A percentile compares a stretch with the other conserved stretches of the same genome.
These are phyloP conservation scores for Megalonaias nervosa DNA, from an alignment of 1,140 invertebrate species.

Conservation along the genomic window DNA sequence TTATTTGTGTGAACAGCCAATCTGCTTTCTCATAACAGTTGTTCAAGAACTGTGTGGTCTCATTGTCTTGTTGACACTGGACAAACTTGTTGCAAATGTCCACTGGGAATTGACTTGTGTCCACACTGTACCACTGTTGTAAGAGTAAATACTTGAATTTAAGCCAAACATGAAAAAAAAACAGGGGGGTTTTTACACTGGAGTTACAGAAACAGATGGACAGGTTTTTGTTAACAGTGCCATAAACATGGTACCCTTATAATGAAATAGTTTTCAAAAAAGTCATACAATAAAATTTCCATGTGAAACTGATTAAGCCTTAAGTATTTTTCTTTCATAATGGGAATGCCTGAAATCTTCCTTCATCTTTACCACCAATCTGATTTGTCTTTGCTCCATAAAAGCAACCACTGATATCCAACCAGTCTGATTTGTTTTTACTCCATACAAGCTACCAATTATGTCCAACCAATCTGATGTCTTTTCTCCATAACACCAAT, in stretches of 20 bases:
- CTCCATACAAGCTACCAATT: too few relatives aligned
- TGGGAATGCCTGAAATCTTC: too few relatives aligned
- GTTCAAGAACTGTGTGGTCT: slow-evolving; percentile 82
- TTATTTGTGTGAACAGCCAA: slow-evolving; percentile 83
- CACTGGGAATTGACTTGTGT: slow-evolving; percentile 42
- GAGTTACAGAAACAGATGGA: background rate
- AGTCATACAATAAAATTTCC: background rate
- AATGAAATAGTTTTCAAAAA: background rate
- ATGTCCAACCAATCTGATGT: too few relatives aligned
- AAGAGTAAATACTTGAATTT: too few relatives aligned
- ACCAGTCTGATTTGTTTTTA: too few relatives aligned
- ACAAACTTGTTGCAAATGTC: slow-evolving; percentile 73
- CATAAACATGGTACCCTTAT: background rate
- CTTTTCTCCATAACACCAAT: too few relatives aligned
- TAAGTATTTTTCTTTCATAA: background rate
- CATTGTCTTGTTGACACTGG: slow-evolving; percentile 78
- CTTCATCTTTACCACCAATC: too few relatives aligned
- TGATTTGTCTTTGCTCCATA: too few relatives aligned
- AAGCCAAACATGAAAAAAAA: slow-evolving; percentile 16
- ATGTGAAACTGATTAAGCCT: background rate
- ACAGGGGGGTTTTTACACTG: background rate
- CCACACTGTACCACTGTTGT: slow-evolving; percentile 61
- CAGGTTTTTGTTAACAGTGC: background rate
- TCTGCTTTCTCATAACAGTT: slow-evolving; percentile 82
- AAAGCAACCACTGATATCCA: too few relatives aligned